Percentiles rank a stretch among this genome's conserved stretches.
Conservation (phyloP, 2,113 vertebrate genomes). For the Xerus inauris region DNA sequence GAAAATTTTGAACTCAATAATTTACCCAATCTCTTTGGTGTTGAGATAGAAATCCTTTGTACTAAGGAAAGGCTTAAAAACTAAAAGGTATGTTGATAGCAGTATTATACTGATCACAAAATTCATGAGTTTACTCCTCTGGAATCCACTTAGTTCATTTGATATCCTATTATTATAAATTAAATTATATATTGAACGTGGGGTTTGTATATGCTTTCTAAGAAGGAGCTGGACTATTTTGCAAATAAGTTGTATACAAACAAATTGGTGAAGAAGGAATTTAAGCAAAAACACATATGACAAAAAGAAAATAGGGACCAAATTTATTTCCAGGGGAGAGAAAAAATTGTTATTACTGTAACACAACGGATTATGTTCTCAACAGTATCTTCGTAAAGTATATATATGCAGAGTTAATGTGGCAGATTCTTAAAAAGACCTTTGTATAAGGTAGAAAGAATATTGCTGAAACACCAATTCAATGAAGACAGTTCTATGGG, state of each 20-base stretch:
- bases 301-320: constrained; percentile 4
- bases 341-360: neutral
- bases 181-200: neutral
- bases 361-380: neutral
- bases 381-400: neutral
- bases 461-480: neutral
- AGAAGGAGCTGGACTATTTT: constrained; percentile 6
- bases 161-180: constrained; percentile 21
- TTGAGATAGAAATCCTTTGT: neutral
- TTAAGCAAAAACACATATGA: neutral
- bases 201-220: neutral
- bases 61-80: neutral
- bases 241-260: neutral
- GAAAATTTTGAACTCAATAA: neutral
- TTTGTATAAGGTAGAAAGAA: neutral
- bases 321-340: neutral
- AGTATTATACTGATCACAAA: neutral
- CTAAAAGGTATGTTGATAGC: neutral
- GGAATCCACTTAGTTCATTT: constrained; percentile 9
- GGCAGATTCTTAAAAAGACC: neutral
- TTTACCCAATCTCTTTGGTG: constrained; percentile 16
- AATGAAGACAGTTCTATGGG: neutral
- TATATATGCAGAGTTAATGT: neutral
- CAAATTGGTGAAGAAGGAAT: neutral
- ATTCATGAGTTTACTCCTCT: constrained; percentile 28